A percentile compares a stretch with the other conserved stretches of the same genome.
These are phyloP conservation scores for Liparis tanakae DNA, from an alignment of 2,797 vertebrate genomes.

Conservation along the genomic window DNA sequence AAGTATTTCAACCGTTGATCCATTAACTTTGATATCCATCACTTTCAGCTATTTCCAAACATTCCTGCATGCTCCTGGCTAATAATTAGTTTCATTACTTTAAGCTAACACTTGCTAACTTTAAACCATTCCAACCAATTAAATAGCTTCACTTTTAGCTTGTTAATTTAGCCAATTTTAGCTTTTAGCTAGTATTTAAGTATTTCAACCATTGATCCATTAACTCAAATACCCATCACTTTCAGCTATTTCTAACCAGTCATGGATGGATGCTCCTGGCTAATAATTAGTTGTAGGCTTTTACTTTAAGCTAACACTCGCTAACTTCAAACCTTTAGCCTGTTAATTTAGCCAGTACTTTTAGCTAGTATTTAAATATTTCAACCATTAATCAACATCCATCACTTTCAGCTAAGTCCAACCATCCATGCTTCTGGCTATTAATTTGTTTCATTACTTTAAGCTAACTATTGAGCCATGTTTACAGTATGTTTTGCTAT, in stretches of 20 bases:
- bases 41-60: not conserved
- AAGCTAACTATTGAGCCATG: not conserved
- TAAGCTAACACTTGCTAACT: not conserved
- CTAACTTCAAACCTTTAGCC: not conserved
- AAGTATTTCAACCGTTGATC: not conserved
- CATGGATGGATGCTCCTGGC: too few relatives aligned
- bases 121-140: not conserved
- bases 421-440: not conserved
- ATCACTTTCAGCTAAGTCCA: not conserved
- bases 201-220: too few relatives aligned
- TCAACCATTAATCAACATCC: not conserved
- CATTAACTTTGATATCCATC: too few relatives aligned
- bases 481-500: not conserved
- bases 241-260: too few relatives aligned
- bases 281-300: too few relatives aligned
- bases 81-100: not conserved
- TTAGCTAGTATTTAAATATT: not conserved
- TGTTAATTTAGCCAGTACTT: too few relatives aligned
- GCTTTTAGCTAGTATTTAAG: too few relatives aligned
- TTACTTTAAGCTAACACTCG: not conserved
- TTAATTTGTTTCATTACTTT: not conserved
- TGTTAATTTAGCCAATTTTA: too few relatives aligned
- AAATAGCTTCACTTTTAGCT: not conserved
- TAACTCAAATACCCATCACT: too few relatives aligned
- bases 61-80: not conserved